Evolutionary conservation across 2,797 vertebrate species (phyloP).

Genomic region (Pseudomugil tenellus): DNA sequence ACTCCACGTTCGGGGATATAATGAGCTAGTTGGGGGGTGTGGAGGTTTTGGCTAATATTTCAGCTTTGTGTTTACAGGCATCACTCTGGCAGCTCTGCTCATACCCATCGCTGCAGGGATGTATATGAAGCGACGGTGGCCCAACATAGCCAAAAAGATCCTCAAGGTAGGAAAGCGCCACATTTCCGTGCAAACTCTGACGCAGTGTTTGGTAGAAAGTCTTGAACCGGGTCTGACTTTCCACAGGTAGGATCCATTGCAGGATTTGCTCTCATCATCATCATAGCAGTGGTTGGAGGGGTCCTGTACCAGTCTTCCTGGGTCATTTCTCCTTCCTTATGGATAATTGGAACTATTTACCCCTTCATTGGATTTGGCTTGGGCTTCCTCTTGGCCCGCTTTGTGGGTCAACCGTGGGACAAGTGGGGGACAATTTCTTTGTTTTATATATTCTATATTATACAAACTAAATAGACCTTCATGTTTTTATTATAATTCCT

Average conservation of each 20-base stretch:
- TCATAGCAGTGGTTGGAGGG: slow-evolving; percentile 90
- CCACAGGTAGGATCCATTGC: slow-evolving; percentile 88
- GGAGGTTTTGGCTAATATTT: no score
- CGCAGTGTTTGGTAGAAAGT: not conserved
- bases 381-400: slow-evolving; percentile 88
- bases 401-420: slow-evolving; percentile 89
- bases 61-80: slow-evolving; percentile 73
- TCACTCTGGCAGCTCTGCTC: slow-evolving; percentile 88
- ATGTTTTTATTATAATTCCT: fast-evolving
- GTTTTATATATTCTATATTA: no score
- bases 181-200: not conserved
- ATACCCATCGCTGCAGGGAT: slow-evolving; percentile 89
- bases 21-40: no score
- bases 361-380: slow-evolving; percentile 88
- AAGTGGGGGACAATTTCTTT: slow-evolving; percentile 81
- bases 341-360: slow-evolving; percentile 93
- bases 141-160: slow-evolving; percentile 86
- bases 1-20: no score
- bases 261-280: slow-evolving; percentile 86
- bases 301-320: slow-evolving; percentile 94
- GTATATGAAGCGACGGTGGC: slow-evolving; percentile 88
- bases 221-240: not conserved
- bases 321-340: slow-evolving; percentile 88
- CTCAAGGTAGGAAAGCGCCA: slow-evolving; percentile 85
- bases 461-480: no score